Conservation (phyloP, 1,140 invertebrate genomes). For the Ericerus pela region DNA sequence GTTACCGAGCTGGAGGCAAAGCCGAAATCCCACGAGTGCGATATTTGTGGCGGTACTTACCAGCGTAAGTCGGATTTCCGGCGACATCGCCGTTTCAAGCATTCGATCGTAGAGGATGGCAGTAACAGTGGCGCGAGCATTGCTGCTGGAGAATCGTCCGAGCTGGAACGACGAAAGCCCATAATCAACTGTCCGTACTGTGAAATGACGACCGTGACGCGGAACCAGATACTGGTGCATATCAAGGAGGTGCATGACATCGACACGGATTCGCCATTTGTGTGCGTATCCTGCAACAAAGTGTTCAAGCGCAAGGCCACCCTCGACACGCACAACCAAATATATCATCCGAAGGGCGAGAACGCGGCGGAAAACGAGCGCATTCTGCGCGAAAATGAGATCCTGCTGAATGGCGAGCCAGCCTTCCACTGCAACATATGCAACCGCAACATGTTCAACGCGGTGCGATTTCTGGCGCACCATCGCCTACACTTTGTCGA, state of each 20-base stretch:
- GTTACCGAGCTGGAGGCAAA: background rate
- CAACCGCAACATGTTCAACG: background rate
- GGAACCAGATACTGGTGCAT: background rate
- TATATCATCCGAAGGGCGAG: background rate
- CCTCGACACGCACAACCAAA: conserved; percentile 31
- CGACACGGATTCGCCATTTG: conserved; percentile 28
- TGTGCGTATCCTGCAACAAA: conserved; percentile 34
- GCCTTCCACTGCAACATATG: background rate
- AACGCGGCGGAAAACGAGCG: background rate
- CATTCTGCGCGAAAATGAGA: background rate
- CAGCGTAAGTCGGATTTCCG: background rate
- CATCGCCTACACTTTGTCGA: conserved; percentile 36
- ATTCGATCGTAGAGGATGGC: background rate
- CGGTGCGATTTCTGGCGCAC: conserved; percentile 8
- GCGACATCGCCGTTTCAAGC: background rate
- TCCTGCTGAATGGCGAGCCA: background rate
- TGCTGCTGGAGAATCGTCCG: background rate
- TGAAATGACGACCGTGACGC: background rate
- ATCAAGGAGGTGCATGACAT: background rate
- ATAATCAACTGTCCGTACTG: background rate
- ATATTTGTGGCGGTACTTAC: background rate
- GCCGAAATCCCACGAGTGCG: background rate
- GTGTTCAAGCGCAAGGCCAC: conserved; percentile 33
- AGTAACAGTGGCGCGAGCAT: background rate
- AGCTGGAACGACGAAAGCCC: background rate